phyloP scores from a whole-genome alignment of 2,888 invertebrate genomes.

The Drosophila hawaiiensis region DNA sequence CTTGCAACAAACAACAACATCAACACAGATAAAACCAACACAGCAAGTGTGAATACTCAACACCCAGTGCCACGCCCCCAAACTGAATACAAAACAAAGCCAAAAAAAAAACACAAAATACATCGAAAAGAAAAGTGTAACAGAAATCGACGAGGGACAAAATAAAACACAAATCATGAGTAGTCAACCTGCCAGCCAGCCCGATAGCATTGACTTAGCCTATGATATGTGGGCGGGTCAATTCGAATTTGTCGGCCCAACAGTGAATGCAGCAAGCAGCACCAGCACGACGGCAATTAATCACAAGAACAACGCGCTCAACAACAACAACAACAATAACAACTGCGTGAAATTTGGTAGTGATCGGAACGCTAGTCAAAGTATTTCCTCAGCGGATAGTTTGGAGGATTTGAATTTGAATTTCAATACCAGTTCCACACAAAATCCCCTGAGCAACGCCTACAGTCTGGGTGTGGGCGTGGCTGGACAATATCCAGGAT shows the following conservation, averaged over 20 bases:
- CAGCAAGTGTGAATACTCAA: constrained; percentile 51
- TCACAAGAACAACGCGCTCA: constrained; percentile 56
- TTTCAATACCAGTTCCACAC: constrained; percentile 77
- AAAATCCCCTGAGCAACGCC: constrained; percentile 73
- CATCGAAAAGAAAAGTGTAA: constrained; percentile 5
- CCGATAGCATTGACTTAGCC: constrained; percentile 90
- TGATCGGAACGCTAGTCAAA: constrained; percentile 76
- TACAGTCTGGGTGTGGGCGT: constrained; percentile 66
- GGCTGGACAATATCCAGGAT: constrained; percentile 57
- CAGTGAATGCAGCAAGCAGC: constrained; percentile 60
- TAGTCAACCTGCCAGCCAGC: constrained; percentile 85
- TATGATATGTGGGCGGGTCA: constrained; percentile 96
- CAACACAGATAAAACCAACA: constrained; percentile 16
- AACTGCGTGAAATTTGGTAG: constrained; percentile 74
- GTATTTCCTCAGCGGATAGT: constrained; percentile 81
- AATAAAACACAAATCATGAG: constrained; percentile 77
- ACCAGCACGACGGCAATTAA: constrained; percentile 62
- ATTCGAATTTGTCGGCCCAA: constrained; percentile 91
- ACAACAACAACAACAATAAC: constrained; percentile 58
- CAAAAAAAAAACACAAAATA: constrained; percentile 43
- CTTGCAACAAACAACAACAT: constrained; percentile 10
- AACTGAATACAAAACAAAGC: constrained; percentile 21
- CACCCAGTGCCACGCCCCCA: constrained; percentile 68
- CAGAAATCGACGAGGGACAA: constrained; percentile 14
- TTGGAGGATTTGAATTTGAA: constrained; percentile 84